Conservation (phyloP, 2,888 invertebrate genomes). For the Lasioglossum calceatum region DNA sequence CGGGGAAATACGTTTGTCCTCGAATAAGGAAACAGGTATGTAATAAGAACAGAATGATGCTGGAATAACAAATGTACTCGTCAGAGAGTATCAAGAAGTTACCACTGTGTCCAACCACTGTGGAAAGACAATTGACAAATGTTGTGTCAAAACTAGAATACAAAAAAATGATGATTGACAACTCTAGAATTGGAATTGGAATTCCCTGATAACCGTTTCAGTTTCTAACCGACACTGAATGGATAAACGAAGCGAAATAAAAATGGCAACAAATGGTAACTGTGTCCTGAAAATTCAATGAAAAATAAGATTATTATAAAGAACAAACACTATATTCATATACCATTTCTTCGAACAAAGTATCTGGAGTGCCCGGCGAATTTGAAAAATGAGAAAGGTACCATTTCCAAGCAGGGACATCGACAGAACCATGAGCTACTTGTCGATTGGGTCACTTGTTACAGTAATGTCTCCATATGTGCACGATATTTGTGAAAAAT, state of each 20-base stretch:
- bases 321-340: neutral
- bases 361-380: neutral
- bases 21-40: neutral
- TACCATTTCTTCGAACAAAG: neutral
- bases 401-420: neutral
- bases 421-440: neutral
- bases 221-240: neutral
- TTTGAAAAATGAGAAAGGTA: neutral
- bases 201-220: neutral
- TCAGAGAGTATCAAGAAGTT: neutral
- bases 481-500: neutral
- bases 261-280: neutral
- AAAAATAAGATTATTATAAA: neutral
- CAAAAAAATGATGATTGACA: neutral
- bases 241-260: neutral
- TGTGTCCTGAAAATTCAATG: neutral
- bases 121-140: neutral
- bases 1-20: neutral
- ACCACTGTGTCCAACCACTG: neutral
- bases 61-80: neutral
- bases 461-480: neutral
- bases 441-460: conserved; percentile 22
- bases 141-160: neutral
- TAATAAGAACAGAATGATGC: neutral
- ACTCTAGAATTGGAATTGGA: neutral